Evolutionary conservation across 2,888 invertebrate genomes (phyloP).

Genomic region (Hypomecis punctinalis): DNA sequence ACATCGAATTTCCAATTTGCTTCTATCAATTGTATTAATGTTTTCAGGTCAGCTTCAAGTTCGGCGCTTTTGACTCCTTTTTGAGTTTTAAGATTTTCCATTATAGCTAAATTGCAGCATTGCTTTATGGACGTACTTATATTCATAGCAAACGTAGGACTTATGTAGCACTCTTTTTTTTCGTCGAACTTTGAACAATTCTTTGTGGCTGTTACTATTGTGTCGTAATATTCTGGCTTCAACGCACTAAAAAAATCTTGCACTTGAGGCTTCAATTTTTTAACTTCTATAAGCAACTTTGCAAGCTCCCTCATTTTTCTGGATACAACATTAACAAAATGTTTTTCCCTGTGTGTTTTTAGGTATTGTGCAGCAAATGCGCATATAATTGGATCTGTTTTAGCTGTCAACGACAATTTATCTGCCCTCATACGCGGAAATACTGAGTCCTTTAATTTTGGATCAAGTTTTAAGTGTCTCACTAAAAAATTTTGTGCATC

Average conservation of each 20-base stretch:
- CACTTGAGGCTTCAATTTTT: constrained; percentile 22
- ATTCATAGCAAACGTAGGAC: constrained; percentile 43
- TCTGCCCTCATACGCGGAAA: constrained; percentile 30
- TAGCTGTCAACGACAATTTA: constrained; percentile 33
- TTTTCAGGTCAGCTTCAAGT: constrained; percentile 33
- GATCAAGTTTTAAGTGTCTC: constrained; percentile 24
- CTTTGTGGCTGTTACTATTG: constrained; percentile 4
- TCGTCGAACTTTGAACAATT: constrained; percentile 14
- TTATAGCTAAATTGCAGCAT: constrained; percentile 41
- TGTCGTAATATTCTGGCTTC: constrained; percentile 10
- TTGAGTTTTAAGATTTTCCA: constrained; percentile 26
- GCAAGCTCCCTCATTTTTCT: constrained; percentile 39
- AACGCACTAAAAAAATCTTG: constrained; percentile 2
- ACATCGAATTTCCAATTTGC: constrained; percentile 30
- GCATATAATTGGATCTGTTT: constrained; percentile 36
- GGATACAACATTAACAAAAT: constrained; percentile 34
- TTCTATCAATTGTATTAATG: constrained; percentile 27
- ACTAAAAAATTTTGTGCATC: constrained; percentile 13
- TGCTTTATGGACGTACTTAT: constrained; percentile 39
- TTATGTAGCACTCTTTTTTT: constrained; percentile 11
- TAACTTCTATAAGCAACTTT: constrained; percentile 32
- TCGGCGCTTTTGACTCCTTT: constrained; percentile 19
- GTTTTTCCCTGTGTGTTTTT: constrained; percentile 32
- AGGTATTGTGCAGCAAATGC: constrained; percentile 35
- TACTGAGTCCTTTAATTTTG: constrained; percentile 17